Conservation (phyloP, 2,888 invertebrate genomes). For the Drosophila gaucha region DNA sequence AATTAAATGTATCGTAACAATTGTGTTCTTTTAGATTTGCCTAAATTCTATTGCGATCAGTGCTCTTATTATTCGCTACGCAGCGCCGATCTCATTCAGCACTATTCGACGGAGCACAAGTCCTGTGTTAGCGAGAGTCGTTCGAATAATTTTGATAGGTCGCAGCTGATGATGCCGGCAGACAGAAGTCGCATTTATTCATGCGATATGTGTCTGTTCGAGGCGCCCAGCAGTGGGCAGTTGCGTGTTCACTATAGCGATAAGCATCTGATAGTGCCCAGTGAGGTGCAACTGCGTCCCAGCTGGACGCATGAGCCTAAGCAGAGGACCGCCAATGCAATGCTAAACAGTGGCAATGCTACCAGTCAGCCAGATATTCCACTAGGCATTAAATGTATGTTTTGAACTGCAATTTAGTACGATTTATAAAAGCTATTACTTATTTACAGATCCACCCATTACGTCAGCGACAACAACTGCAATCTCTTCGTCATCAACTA, state of each 20-base stretch:
- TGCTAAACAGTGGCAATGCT: background rate
- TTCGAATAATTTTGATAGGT: conserved; percentile 12
- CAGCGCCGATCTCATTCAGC: conserved; percentile 75
- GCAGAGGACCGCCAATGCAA: background rate
- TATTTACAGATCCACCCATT: conserved; percentile 47
- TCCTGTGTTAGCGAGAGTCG: conserved; percentile 19
- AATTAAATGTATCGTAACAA: background rate
- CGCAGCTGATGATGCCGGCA: background rate
- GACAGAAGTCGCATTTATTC: conserved; percentile 45
- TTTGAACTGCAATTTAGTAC: background rate
- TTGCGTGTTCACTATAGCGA: conserved; percentile 69
- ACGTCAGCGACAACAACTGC: background rate
- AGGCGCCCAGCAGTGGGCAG: conserved; percentile 53
- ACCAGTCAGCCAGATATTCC: conserved; percentile 33
- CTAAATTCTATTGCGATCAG: conserved; percentile 80
- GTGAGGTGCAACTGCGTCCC: conserved; percentile 73
- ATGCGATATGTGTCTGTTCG: conserved; percentile 79
- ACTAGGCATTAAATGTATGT: conserved; percentile 63
- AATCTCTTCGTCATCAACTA: background rate
- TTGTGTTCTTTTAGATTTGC: conserved; percentile 65
- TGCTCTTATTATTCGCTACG: conserved; percentile 77
- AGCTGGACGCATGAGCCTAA: conserved; percentile 45
- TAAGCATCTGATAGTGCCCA: conserved; percentile 66
- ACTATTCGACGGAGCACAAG: conserved; percentile 73
- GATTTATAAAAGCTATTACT: background rate